Evolutionary conservation across 2,113 vertebrate genomes (phyloP).

Genomic region (Amphilophus citrinellus): DNA sequence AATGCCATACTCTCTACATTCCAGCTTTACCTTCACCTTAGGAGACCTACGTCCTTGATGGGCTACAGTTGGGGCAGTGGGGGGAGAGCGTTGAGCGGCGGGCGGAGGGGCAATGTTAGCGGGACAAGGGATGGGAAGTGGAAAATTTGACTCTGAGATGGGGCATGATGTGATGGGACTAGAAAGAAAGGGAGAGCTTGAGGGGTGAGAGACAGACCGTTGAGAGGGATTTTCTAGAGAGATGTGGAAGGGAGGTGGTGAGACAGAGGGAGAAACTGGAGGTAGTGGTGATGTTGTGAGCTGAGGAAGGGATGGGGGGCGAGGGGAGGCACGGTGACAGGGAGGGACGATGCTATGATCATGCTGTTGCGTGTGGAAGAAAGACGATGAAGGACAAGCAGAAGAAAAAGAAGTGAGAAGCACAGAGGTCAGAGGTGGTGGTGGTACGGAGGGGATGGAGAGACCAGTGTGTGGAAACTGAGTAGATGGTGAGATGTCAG

Average conservation of each 20-base stretch:
- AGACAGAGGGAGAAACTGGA: conserved; percentile 28
- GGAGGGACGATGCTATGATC: conserved; percentile 17
- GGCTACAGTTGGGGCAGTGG: conserved; percentile 79
- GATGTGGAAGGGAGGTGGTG: conserved; percentile 20
- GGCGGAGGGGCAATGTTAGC: conserved; percentile 45
- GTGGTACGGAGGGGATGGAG: conserved; percentile 58
- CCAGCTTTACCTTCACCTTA: conserved; percentile 88
- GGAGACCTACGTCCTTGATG: conserved; percentile 84
- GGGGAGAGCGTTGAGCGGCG: conserved; percentile 79
- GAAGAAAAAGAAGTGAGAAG: conserved; percentile 45
- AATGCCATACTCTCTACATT: conserved; percentile 16
- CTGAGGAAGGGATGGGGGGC: conserved; percentile 40
- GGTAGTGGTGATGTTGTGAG: conserved; percentile 40
- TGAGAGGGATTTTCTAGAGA: conserved; percentile 20
- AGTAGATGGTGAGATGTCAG: conserved; percentile 48
- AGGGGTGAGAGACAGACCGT: conserved; percentile 11
- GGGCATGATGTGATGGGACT: conserved; percentile 25
- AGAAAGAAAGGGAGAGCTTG: conserved; percentile 22
- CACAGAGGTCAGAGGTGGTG: conserved; percentile 73
- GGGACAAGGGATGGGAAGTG: conserved; percentile 10
- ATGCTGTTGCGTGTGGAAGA: conserved; percentile 20
- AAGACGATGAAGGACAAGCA: conserved; percentile 13
- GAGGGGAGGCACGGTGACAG: conserved; percentile 38
- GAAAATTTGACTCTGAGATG: conserved; percentile 56
- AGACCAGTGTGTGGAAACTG: conserved; percentile 41